phyloP scores from a whole-genome alignment of 2,797 vertebrate species.

The Anolis apletophallus region DNA sequence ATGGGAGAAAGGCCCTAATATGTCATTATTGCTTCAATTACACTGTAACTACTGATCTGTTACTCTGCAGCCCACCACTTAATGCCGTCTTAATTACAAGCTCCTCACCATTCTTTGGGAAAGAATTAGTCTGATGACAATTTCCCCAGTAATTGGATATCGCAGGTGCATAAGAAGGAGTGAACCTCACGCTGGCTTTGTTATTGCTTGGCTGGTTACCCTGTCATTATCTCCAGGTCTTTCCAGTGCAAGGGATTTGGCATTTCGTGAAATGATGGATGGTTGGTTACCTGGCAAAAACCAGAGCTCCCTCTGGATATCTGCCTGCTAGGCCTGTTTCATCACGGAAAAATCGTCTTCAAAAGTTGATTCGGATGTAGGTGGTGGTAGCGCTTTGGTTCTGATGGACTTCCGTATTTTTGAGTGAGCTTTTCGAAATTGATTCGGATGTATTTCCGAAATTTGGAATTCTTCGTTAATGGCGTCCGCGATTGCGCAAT shows the following conservation, averaged over 20 bases:
- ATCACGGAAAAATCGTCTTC: no score
- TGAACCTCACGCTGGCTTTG: conserved; percentile 2
- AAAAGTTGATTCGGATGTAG: no score
- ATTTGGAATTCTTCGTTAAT: no score
- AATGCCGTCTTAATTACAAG: conserved; percentile 43
- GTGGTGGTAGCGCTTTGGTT: no score
- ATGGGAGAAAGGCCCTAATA: conserved; percentile 5
- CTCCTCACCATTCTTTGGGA: conserved; percentile 48
- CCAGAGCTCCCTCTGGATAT: background rate
- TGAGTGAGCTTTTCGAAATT: no score
- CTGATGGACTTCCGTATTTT: no score
- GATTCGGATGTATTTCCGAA: no score
- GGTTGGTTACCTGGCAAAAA: conserved; percentile 18
- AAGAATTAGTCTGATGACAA: conserved; percentile 60
- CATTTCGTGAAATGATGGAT: conserved; percentile 16
- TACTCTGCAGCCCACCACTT: conserved; percentile 38
- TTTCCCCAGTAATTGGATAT: conserved; percentile 44
- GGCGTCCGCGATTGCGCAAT: no score
- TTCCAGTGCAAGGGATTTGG: background rate
- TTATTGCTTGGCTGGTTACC: conserved; percentile 6
- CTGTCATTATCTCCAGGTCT: background rate
- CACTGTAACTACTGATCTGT: conserved; percentile 62
- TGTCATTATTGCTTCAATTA: conserved; percentile 62
- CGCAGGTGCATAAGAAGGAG: background rate
- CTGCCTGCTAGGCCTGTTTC: no score